These are phyloP conservation scores for Lagocephalus sceleratus DNA, from an alignment of 2,797 vertebrate species.

Conservation along the genomic window DNA sequence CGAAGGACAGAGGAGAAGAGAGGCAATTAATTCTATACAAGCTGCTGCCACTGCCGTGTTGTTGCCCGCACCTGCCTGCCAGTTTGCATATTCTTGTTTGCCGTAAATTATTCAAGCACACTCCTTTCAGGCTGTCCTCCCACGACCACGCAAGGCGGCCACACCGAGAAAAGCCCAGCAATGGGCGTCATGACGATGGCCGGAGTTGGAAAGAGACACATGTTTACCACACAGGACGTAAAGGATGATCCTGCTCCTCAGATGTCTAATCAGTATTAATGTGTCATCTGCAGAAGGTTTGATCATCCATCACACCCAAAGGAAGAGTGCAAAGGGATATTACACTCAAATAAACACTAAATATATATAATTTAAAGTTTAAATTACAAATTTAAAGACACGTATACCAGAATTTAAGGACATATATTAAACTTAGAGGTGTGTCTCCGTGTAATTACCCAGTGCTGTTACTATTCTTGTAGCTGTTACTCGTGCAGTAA, in stretches of 20 bases:
- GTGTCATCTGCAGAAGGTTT: neutral
- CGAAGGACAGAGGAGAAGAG: conserved; percentile 23
- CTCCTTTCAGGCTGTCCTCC: conserved; percentile 42
- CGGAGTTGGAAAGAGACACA: conserved; percentile 13
- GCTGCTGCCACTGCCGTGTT: conserved; percentile 59
- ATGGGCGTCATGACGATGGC: conserved; percentile 18
- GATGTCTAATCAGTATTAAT: conserved; percentile 2
- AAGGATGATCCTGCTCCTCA: conserved; percentile 1
- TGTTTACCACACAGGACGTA: neutral
- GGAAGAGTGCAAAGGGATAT: neutral
- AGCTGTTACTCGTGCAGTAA: neutral
- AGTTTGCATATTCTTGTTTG: conserved; percentile 52
- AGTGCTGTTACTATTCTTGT: neutral
- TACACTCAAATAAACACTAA: too few species aligned
- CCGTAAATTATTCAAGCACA: conserved; percentile 63
- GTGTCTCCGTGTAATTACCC: neutral
- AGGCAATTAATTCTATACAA: conserved; percentile 43
- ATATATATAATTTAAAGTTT: too few species aligned
- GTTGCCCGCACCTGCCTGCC: conserved; percentile 58
- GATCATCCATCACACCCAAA: neutral
- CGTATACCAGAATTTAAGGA: too few species aligned
- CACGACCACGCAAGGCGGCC: conserved; percentile 34
- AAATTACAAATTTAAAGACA: too few species aligned
- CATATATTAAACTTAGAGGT: neutral
- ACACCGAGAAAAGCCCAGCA: conserved; percentile 20